Evolutionary conservation across 2,797 vertebrate genomes (phyloP), one percentile per base, ranked within the genome.

Genomic region (Kryptopterus vitreolus): DNA sequence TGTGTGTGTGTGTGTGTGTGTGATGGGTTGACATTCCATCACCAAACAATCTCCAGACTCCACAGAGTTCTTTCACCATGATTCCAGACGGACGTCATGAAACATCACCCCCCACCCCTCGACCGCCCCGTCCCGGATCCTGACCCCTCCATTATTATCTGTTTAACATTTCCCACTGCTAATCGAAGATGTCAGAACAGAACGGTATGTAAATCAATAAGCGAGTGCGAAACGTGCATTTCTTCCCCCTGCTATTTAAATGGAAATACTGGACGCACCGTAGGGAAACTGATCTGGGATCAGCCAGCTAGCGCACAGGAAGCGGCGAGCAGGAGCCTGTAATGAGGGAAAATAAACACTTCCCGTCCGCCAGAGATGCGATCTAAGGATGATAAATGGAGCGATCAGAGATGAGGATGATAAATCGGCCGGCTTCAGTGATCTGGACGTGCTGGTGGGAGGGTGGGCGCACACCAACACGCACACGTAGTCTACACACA

Each of bases 341-440:
- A 88, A 89, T 89, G 86, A 86, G 84, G 77, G 86, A 86, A 87
- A 88, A 89, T 88, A 88, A 89, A 87, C 83, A 85, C 84, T 89
- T 89, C 79, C 86, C 83, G 78, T 83, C 83, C 81, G 70, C 78
- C 88, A 78, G 85, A 86, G 84, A 86, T 87, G 75, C 58, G 82
- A 87, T 87, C 85, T 88, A 87, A 86, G 85, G 85, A 87, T 85
- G 86, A 89, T 87, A 88, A 88, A 88, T 88, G 85, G 84, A 83
- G 85, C 72, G 76, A 77, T 84, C 80, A 82, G 82, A 87, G 87
- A 86, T 88, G 86, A 88, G 85, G 84, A 86, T 89, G 87, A 89
- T 88, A 87, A 87, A 88, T 89, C 82, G 77, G 57, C 75, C 46
- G 52, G 70, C 74, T 75, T 33, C 65, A 71, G 70, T 78, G 82